These are phyloP conservation scores for Podarcis lilfordi DNA, from an alignment of 2,797 vertebrate genomes.

Conservation along the genomic window DNA sequence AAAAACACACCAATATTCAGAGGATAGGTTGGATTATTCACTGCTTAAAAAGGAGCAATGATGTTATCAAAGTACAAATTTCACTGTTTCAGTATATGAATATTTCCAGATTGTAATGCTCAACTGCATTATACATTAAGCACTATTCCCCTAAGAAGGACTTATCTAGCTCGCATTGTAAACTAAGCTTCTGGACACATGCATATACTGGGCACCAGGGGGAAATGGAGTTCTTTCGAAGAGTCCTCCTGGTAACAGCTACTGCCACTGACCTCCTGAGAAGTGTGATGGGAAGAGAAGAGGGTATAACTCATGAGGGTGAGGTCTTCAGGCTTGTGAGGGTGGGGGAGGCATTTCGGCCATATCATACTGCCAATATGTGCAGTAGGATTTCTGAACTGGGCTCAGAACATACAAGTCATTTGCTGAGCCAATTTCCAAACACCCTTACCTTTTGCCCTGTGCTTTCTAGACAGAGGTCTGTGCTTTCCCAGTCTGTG, in stretches of 20 bases:
- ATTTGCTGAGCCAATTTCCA: not conserved
- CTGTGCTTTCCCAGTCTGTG: no score
- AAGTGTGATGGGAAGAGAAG: not conserved
- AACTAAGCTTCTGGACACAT: not conserved
- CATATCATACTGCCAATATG: not conserved
- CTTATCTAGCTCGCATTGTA: not conserved
- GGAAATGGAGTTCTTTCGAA: not conserved
- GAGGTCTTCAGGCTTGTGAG: not conserved
- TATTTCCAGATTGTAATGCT: not conserved
- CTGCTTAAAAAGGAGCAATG: not conserved
- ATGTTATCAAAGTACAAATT: not conserved
- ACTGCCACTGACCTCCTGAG: not conserved
- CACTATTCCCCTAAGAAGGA: not conserved
- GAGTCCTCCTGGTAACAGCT: not conserved
- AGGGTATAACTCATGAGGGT: not conserved
- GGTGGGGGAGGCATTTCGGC: not conserved
- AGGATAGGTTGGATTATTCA: not conserved
- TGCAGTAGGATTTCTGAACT: not conserved
- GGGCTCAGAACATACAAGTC: not conserved
- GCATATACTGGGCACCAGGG: not conserved
- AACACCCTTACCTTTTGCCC: no score
- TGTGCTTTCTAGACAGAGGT: no score
- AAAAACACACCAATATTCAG: not conserved
- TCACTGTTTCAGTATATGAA: not conserved
- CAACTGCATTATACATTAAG: not conserved